A percentile compares a stretch with the other conserved stretches of the same genome.
phyloP scores from a whole-genome alignment of 2,888 invertebrate genomes.

The Drosophila robusta region DNA sequence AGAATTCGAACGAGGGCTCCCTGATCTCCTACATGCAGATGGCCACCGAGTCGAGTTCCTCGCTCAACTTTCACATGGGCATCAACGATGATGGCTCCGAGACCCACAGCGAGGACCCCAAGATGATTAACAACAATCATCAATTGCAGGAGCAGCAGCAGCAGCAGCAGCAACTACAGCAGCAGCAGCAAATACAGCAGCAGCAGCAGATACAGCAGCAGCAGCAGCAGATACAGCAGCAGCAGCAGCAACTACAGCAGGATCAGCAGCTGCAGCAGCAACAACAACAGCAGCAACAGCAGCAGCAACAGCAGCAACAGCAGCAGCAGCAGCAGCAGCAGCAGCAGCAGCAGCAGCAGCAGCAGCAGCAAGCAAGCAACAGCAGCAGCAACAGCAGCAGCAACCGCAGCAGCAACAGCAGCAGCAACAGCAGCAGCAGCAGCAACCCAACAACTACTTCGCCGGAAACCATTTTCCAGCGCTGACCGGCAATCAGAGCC shows the following conservation, averaged over 20 bases:
- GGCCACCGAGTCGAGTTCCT: constrained; percentile 77
- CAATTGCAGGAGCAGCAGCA: constrained; percentile 59
- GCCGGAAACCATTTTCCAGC: constrained; percentile 71
- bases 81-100: constrained; percentile 80
- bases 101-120: constrained; percentile 77
- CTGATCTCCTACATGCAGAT: constrained; percentile 84
- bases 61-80: constrained; percentile 83
- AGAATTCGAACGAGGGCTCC: constrained; percentile 79
- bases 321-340: constrained; percentile 50
- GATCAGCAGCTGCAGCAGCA: constrained; percentile 23
- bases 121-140: constrained; percentile 56
- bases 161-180: too few relatives aligned
- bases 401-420: constrained; percentile 52
- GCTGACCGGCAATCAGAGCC: constrained; percentile 56
- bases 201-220: not conserved
- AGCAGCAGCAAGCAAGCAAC: constrained; percentile 44
- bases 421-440: constrained; percentile 53
- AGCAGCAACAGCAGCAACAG: constrained; percentile 48
- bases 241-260: too few relatives aligned
- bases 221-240: too few relatives aligned
- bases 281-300: constrained; percentile 50
- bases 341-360: constrained; percentile 40
- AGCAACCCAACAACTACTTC: constrained; percentile 65
- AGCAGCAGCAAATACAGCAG: too few relatives aligned
- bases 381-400: constrained; percentile 51